A percentile compares a stretch with the other conserved stretches of the same genome.
Evolutionary conservation across 2,888 invertebrate species (phyloP).

Genomic region (Lochmaea capreae): DNA sequence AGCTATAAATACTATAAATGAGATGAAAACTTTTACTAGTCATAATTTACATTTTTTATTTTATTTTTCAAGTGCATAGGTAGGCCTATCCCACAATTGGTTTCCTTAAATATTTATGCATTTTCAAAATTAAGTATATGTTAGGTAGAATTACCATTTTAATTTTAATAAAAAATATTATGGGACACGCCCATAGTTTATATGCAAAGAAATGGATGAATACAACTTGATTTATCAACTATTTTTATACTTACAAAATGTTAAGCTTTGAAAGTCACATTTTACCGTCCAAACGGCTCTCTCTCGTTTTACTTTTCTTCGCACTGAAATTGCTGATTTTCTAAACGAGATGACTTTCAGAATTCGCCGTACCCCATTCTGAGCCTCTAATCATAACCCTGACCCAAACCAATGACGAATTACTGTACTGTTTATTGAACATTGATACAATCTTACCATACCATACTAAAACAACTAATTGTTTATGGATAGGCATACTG

Average conservation of each 20-base stretch:
- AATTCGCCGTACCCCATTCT: background rate
- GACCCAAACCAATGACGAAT: background rate
- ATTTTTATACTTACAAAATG: constrained; percentile 6
- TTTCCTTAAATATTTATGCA: too few relatives aligned
- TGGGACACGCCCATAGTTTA: background rate
- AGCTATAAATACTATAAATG: too few relatives aligned
- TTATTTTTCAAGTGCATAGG: too few relatives aligned
- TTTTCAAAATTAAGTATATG: background rate
- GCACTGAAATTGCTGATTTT: background rate
- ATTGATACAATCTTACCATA: background rate
- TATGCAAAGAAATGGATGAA: background rate
- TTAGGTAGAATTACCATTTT: background rate
- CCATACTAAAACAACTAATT: background rate
- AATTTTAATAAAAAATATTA: background rate
- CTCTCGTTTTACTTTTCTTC: background rate
- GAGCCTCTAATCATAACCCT: background rate
- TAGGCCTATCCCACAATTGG: too few relatives aligned
- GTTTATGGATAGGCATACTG: background rate
- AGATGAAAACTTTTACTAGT: too few relatives aligned
- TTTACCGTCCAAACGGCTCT: background rate
- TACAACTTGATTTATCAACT: background rate
- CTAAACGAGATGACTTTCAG: background rate
- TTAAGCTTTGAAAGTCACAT: background rate
- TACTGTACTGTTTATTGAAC: background rate
- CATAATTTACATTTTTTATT: too few relatives aligned